These are phyloP conservation scores for Dorcus parallelipipedus DNA, from an alignment of 2,888 invertebrate genomes.

Conservation along the genomic window DNA sequence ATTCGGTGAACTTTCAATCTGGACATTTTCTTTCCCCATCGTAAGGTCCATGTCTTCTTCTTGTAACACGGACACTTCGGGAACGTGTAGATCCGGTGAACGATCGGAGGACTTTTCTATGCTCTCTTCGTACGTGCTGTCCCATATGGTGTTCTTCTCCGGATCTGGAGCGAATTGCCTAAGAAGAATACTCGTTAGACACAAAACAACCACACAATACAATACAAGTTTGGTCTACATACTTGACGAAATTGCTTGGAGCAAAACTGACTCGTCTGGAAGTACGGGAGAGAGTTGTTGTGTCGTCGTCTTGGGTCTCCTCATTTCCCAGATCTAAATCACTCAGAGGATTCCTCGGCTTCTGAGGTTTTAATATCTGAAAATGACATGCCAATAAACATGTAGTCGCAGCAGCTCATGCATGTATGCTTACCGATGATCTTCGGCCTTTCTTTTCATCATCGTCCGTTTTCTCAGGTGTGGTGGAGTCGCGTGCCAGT, in stretches of 20 bases:
- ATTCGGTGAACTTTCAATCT: neutral
- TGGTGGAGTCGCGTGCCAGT: too few species aligned
- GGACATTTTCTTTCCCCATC: neutral
- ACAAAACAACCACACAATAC: too few species aligned
- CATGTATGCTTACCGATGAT: too few species aligned
- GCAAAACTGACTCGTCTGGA: slow-evolving; percentile 39
- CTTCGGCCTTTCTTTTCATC: too few species aligned
- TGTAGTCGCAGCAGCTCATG: too few species aligned
- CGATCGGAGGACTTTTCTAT: slow-evolving; percentile 14
- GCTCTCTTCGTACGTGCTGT: slow-evolving; percentile 37
- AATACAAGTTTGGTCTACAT: slow-evolving; percentile 6
- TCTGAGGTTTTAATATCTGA: slow-evolving; percentile 31
- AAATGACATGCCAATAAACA: neutral
- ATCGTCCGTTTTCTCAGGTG: too few species aligned
- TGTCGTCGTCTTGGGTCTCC: slow-evolving; percentile 17
- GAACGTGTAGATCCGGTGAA: slow-evolving; percentile 4
- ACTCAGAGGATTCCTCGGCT: slow-evolving; percentile 28
- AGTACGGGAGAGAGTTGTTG: slow-evolving; percentile 17
- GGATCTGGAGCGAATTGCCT: slow-evolving; percentile 37
- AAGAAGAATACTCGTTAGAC: too few species aligned
- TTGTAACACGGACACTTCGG: neutral
- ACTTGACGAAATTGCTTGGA: slow-evolving; percentile 38
- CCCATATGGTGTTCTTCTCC: slow-evolving; percentile 40
- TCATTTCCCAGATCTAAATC: slow-evolving; percentile 28
- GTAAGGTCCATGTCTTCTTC: neutral